Conservation (phyloP, 2,797 vertebrate genomes). For the Spheniscus humboldti region DNA sequence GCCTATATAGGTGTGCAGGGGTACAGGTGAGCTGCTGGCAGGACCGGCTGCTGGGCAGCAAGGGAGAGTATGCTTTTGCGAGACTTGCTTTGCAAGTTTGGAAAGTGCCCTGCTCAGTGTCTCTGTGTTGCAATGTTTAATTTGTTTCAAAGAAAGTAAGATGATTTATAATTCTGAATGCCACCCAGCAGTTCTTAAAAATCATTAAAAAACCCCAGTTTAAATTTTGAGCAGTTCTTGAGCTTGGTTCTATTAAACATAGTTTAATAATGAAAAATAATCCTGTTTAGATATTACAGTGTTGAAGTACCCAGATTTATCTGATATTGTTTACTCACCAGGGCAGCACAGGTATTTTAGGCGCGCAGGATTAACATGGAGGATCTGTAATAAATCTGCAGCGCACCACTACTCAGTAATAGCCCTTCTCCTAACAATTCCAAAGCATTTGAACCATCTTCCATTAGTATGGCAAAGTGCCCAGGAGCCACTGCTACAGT, state of each 20-base stretch:
- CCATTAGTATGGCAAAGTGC: not conserved
- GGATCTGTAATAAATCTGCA: not conserved
- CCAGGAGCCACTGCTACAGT: not conserved
- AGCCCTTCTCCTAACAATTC: not conserved
- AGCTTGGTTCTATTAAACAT: not conserved
- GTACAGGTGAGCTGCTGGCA: not conserved
- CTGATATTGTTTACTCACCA: not conserved
- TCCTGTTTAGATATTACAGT: not conserved
- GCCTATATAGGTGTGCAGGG: not conserved
- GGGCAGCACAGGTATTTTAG: not conserved
- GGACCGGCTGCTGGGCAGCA: not conserved
- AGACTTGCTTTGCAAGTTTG: slow-evolving; percentile 6
- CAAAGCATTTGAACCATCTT: not conserved
- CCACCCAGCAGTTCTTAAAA: not conserved
- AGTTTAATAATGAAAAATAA: not conserved
- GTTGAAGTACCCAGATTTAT: not conserved
- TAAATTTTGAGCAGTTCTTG: not conserved
- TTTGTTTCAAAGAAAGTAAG: slow-evolving; percentile 34
- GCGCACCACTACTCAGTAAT: not conserved
- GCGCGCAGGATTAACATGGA: fast-evolving
- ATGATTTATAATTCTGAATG: not conserved
- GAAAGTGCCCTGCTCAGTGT: not conserved
- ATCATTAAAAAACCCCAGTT: not conserved
- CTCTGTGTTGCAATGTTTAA: slow-evolving; percentile 3
- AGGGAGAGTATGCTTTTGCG: not conserved